Percentiles rank a stretch among this genome's conserved stretches.
Conservation (phyloP, 2,113 vertebrate genomes). For the Verasper variegatus region DNA sequence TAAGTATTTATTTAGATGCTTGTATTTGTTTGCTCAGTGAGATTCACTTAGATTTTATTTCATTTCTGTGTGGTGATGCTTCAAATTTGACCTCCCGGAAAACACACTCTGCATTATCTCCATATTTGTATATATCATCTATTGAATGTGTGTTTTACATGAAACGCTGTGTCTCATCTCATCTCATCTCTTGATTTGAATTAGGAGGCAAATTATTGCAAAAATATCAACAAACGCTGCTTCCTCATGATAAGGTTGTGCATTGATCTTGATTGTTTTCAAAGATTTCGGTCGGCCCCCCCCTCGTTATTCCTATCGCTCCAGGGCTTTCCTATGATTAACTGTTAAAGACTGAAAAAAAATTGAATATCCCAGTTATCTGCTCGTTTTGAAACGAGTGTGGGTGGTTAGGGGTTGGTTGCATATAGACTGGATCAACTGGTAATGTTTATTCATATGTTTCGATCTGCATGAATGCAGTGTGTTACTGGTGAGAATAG, state of each 20-base stretch:
- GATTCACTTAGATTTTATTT: constrained; percentile 23
- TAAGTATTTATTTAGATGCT: constrained; percentile 25
- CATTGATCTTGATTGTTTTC: constrained; percentile 55
- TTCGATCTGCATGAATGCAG: constrained; percentile 47
- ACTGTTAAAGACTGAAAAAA: constrained; percentile 55
- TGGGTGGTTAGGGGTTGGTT: constrained; percentile 67
- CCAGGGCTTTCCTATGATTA: constrained; percentile 35
- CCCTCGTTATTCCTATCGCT: constrained; percentile 45
- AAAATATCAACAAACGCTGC: constrained; percentile 12
- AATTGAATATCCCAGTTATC: constrained; percentile 62
- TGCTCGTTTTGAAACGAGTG: constrained; percentile 67
- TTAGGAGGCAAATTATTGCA: background rate
- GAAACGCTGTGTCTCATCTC: background rate
- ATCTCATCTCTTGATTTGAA: background rate
- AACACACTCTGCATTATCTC: background rate
- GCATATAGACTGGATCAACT: constrained; percentile 63
- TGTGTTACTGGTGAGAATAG: constrained; percentile 25
- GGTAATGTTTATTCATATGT: constrained; percentile 71
- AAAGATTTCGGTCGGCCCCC: constrained; percentile 41
- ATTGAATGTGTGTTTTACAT: background rate
- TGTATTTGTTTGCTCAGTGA: constrained; percentile 18
- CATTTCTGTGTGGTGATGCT: constrained; percentile 36
- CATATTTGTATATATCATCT: background rate
- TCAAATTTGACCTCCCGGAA: constrained; percentile 16
- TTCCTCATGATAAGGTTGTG: constrained; percentile 12